phyloP scores from a whole-genome alignment of 2,797 vertebrate species.

The Peromyscus eremicus region DNA sequence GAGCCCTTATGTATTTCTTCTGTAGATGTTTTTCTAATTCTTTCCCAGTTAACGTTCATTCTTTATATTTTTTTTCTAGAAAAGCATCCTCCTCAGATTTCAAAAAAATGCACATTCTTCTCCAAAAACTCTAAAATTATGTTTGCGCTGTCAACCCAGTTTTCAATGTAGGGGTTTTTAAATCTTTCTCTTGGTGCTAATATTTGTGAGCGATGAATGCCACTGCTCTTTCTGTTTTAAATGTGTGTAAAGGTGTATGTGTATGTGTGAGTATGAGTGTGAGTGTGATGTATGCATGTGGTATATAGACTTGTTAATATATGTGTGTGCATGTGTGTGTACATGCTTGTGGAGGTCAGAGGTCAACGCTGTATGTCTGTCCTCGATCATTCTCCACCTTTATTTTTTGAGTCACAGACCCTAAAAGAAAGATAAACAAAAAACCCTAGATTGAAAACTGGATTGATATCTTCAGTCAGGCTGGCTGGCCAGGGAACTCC shows the following conservation, averaged over 20 bases:
- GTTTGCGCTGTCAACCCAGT: neutral
- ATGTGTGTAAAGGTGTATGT: neutral
- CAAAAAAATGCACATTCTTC: neutral
- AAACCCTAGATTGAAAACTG: too few species aligned
- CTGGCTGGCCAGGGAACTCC: neutral
- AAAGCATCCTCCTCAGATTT: constrained; percentile 14
- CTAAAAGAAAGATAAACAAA: too few species aligned
- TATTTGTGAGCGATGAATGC: neutral
- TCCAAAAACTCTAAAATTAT: neutral
- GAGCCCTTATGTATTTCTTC: neutral
- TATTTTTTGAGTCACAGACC: neutral
- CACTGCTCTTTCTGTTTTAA: neutral
- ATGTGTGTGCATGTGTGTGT: neutral
- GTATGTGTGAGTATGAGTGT: neutral
- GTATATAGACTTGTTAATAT: neutral
- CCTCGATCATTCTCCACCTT: too few species aligned
- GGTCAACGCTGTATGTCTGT: neutral
- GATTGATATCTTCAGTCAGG: neutral
- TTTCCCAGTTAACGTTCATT: constrained; percentile 41
- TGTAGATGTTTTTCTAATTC: neutral
- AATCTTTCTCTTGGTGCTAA: neutral
- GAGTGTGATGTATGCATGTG: neutral
- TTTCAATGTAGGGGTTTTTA: neutral
- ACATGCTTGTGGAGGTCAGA: neutral
- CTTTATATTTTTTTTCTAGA: constrained; percentile 34